Base-by-base conservation (phyloP, 2,888 invertebrate species). In the Calliopum simillimum region DNA sequence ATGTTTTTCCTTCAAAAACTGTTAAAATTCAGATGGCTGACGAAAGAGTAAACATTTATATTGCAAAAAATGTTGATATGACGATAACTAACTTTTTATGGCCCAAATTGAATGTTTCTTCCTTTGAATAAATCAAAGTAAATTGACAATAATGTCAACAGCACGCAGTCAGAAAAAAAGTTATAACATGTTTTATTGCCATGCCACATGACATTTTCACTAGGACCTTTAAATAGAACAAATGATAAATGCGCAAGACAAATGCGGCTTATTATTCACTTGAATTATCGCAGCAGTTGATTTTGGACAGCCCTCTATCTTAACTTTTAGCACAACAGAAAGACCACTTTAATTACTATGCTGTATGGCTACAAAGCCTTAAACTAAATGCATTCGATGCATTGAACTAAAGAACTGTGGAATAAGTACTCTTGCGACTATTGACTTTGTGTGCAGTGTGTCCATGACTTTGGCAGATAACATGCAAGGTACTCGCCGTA, bases 141-240 rank as follows among this genome's bases (percentile, higher is more conserved):
- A 44, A 21, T 61, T 46, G 61, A 23, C 61, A 46, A 23, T n/a
- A n/a, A 23, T 61, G 61, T 23, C 46, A 11, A 61, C 21, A n/a
- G 44, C 61, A 8, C 61, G 11, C 61, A 41, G 41, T 19, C 41
- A 53, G 33, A 14, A n/a, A 43, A 53, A 51, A n/a, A 13, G 21
- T 43, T 46, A 58, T 58, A 58, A 67, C 56, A 56, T 67, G 46
- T 58, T 67, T 58, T 58, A 67, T 47, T 67, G 44, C 46, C 25
- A 67, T 6, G 47, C 19, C 47, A 23, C 41, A 6, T 53, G 53
- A 53, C 64, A 64, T 53, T 41, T 33, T 16, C 53, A 23, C 25
- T 12, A 53, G 19, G n/a, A n/a, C 13, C n/a, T 14, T 19, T 43
- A 2, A n/a, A 16, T 41, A 33, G 44, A 19, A 53, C 19, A 43